phyloP scores from a whole-genome alignment of 2,113 vertebrate species.

The Monopterus albus region DNA sequence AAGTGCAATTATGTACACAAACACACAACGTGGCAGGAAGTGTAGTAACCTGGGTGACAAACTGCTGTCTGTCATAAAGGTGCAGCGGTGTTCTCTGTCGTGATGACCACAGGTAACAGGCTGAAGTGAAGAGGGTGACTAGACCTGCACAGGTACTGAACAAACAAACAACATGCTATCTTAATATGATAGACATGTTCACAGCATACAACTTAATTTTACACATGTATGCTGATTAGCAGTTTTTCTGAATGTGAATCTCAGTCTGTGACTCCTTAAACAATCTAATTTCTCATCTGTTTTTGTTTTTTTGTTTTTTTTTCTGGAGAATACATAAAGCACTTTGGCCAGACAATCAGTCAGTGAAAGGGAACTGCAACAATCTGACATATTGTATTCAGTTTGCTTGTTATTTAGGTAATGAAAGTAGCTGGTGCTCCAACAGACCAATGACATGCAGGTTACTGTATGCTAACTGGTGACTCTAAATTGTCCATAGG shows the following conservation, averaged over 20 bases:
- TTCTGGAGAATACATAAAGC: too few species aligned
- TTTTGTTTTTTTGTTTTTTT: too few species aligned
- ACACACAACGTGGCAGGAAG: background rate
- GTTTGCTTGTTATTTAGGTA: background rate
- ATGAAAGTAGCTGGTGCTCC: background rate
- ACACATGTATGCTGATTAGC: too few species aligned
- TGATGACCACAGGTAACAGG: constrained; percentile 80
- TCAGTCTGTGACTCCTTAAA: too few species aligned
- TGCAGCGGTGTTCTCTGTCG: constrained; percentile 64
- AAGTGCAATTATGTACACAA: background rate
- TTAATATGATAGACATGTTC: background rate
- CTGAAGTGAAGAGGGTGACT: constrained; percentile 83
- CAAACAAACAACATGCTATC: constrained; percentile 2
- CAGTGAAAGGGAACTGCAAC: background rate
- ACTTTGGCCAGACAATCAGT: too few species aligned
- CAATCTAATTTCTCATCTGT: too few species aligned
- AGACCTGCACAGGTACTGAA: constrained; percentile 85
- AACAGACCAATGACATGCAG: too few species aligned
- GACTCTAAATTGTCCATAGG: too few species aligned
- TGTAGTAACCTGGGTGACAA: constrained; percentile 86
- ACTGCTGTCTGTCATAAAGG: constrained; percentile 72
- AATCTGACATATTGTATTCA: background rate
- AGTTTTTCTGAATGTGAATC: too few species aligned
- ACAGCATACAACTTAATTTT: background rate
- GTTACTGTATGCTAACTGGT: too few species aligned